Conservation (phyloP, 2,797 vertebrate genomes). For the Bradypodion ventrale region DNA sequence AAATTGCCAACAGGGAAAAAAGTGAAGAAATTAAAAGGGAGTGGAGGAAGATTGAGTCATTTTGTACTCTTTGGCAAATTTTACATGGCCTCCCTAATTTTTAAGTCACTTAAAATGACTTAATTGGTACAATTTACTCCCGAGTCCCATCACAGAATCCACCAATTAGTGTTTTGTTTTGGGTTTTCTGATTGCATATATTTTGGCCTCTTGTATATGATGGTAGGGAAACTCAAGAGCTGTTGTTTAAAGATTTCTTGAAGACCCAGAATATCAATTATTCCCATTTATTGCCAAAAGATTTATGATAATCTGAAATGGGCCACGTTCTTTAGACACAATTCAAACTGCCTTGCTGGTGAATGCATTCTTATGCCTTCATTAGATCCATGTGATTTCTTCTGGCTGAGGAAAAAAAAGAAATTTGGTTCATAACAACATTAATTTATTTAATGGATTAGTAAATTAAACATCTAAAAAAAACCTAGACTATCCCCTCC, state of each 20-base stretch:
- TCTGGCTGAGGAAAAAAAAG: slow-evolving; percentile 1
- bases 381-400: background rate
- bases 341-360: slow-evolving; percentile 10
- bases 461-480: slow-evolving; percentile 14
- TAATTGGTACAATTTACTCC: background rate
- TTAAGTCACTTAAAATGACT: background rate
- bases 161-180: background rate
- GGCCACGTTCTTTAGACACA: background rate
- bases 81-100: background rate
- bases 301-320: background rate
- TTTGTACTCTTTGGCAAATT: background rate
- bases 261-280: slow-evolving; percentile 4
- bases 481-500: background rate
- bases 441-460: slow-evolving; percentile 26
- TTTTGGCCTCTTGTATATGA: background rate
- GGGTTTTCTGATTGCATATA: background rate
- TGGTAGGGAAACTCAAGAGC: background rate
- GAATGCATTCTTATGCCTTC: background rate
- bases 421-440: background rate
- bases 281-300: background rate
- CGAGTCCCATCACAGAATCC: background rate
- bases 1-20: background rate
- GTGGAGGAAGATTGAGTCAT: background rate
- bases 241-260: background rate
- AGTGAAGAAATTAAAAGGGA: background rate